Evolutionary conservation across 2,797 vertebrate species (phyloP).

Genomic region (Melanitta fusca): DNA sequence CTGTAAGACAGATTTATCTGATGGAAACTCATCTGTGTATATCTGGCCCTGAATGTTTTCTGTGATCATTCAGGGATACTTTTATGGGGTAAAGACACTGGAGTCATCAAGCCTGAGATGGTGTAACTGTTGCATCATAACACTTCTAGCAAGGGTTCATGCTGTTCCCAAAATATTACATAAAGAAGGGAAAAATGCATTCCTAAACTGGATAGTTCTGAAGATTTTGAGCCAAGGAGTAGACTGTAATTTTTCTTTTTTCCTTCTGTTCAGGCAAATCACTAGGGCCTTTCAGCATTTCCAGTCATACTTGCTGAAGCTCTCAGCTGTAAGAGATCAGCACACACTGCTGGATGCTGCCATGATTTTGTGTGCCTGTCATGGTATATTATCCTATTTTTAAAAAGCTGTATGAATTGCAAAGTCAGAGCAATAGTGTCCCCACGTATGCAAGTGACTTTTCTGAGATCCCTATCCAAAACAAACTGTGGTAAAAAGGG

Average conservation of each 20-base stretch:
- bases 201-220: not conserved
- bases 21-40: rapidly evolving
- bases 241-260: not conserved
- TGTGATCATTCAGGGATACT: not conserved
- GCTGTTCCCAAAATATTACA: not conserved
- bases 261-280: not conserved
- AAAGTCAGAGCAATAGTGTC: not conserved
- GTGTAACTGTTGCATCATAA: not conserved
- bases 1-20: not conserved
- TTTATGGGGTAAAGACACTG: not conserved
- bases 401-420: not conserved
- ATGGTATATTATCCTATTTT: not conserved
- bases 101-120: not conserved
- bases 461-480: not conserved
- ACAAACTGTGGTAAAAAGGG: not conserved
- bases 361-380: not conserved
- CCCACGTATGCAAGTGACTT: not conserved
- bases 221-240: not conserved
- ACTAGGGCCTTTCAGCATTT: not conserved
- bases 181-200: not conserved
- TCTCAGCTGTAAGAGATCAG: not conserved
- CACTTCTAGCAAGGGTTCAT: not conserved
- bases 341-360: not conserved
- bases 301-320: not conserved
- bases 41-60: not conserved